A percentile compares a stretch with the other conserved stretches of the same genome.
Conservation (phyloP, 2,113 vertebrate species). For the Numenius arquata region DNA sequence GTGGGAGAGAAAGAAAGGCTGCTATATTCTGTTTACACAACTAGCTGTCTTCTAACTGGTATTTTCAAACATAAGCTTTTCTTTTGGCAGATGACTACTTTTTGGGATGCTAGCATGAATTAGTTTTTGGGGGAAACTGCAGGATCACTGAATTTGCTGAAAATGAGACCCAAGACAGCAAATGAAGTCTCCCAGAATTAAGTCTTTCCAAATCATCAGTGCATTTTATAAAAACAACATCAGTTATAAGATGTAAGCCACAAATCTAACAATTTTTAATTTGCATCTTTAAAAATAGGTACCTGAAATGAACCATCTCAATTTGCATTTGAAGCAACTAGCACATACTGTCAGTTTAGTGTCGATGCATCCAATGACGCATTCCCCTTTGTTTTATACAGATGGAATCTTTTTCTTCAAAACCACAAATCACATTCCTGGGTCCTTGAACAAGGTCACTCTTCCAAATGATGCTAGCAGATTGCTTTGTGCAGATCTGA, state of each 20-base stretch:
- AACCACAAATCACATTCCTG: conserved; percentile 6
- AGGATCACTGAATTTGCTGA: background rate
- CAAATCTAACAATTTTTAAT: background rate
- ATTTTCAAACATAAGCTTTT: background rate
- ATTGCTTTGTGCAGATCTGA: background rate
- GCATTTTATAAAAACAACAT: background rate
- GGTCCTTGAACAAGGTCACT: background rate
- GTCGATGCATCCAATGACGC: background rate
- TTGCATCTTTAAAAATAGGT: background rate
- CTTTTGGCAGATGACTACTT: background rate
- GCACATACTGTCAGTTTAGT: background rate
- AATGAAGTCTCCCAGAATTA: background rate
- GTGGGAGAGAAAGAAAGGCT: background rate
- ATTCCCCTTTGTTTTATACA: background rate
- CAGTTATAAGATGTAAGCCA: background rate
- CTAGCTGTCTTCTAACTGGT: background rate
- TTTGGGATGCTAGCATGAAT: background rate
- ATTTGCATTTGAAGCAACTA: background rate
- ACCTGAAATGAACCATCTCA: background rate
- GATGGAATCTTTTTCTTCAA: background rate
- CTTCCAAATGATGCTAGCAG: background rate
- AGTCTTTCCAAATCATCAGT: background rate
- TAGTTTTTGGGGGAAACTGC: background rate
- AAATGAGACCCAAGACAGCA: background rate
- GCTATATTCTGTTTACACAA: background rate